Base-by-base conservation (phyloP, 1,140 invertebrate species). In the Penaeus indicus region DNA sequence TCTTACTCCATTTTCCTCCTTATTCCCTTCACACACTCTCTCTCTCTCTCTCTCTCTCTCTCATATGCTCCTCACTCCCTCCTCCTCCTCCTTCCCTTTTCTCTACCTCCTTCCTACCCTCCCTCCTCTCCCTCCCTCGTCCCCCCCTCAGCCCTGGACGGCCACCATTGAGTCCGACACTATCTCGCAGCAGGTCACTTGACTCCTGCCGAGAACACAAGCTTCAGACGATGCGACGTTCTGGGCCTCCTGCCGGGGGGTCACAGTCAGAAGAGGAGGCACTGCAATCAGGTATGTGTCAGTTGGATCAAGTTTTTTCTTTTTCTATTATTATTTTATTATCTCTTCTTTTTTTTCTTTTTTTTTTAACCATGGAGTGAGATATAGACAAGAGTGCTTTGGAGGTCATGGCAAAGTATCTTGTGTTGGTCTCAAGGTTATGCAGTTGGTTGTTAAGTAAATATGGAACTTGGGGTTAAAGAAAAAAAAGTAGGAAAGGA, bases 141-240 rank as follows among this genome's bases (percentile, higher is more conserved):
- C 85, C 85, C 85, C 85, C 80, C 86, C 63, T 78, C 80, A 88
- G 86, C 86, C 86, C 86, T 88, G 86, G 86, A 54, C 86, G 86
- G 38, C 86, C 86, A 84, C 86, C 86, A 84, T 79, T 88, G 86
- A 88, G 86, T 79, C 90, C 90, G 81, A 88, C 86, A 88, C 90
- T 88, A 85, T 88, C 90, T 69, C 90, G 82, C 82, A 88, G 86
- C 86, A 84, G 86, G 90, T 88, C 86, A 60, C 86, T 88, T 78
- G 90, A 90, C 83, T 88, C 87, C 63, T 91, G 90, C 75, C 72
- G 90, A 19, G 90, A 91, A 78, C 88, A 91, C 88, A 91, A 91
- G 60, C 61, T 91, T 47, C 90, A 86, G 62, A 84, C 86, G 82
- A 89, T 91, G 90, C 87, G 88, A 62, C 47, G 90, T 19, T 63